Percentiles rank a stretch among this genome's conserved stretches.
phyloP scores from a whole-genome alignment of 2,113 vertebrate species.

The Phocoena phocoena region DNA sequence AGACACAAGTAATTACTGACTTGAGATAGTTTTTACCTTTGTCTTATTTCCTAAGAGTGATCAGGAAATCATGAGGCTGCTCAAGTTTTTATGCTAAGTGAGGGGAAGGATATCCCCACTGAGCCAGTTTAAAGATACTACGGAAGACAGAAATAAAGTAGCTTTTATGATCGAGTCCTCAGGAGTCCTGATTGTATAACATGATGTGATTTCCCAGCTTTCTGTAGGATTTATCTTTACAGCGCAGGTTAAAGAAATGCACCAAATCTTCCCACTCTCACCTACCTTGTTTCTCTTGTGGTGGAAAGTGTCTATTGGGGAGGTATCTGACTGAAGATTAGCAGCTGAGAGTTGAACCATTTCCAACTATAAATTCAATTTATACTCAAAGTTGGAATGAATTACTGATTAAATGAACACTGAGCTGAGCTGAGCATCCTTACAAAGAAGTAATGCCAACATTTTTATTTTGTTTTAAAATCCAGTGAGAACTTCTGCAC shows the following conservation, averaged over 20 bases:
- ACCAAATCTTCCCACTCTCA: not conserved
- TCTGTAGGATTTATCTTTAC: not conserved
- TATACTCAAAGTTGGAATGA: not conserved
- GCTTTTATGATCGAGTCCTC: not conserved
- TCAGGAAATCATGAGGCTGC: not conserved
- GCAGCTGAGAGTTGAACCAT: not conserved
- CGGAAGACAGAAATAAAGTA: not conserved
- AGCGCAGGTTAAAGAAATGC: not conserved
- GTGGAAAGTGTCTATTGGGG: not conserved
- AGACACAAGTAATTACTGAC: not conserved
- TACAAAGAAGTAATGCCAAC: not conserved
- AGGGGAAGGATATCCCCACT: not conserved
- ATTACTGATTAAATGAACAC: constrained; percentile 1
- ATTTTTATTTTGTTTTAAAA: constrained; percentile 67
- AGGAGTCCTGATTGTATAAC: not conserved
- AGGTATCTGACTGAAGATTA: not conserved
- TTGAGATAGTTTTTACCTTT: not conserved
- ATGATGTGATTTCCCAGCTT: not conserved
- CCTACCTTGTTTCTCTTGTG: not conserved
- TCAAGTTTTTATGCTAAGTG: not conserved
- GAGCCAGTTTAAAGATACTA: not conserved
- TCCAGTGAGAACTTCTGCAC: constrained; percentile 66
- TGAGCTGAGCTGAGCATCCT: constrained; percentile 18
- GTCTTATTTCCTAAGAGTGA: not conserved
- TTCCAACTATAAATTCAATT: constrained; percentile 17